Evolutionary conservation across 2,888 invertebrate species (phyloP), one percentile per base, ranked within the genome.

Genomic region (Odontocolon sp.): DNA sequence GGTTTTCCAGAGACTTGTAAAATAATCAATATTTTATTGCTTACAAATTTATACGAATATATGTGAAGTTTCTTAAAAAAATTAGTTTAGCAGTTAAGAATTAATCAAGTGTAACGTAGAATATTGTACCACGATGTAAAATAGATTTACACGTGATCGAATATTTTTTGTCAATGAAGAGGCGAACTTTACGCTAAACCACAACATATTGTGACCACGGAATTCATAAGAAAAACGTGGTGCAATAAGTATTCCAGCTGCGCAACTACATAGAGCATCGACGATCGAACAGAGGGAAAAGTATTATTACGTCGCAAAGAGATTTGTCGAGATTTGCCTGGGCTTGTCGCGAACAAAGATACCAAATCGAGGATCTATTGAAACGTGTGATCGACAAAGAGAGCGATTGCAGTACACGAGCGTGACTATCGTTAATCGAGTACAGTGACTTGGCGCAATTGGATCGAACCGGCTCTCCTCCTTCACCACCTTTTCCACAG

Each of bases 351-450:
- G 63, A 31, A 9, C 31, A n/a, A 54, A 52, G 38, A 57, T 42
- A 61, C 40, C 40, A 28, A 73, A 59, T 61, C 38, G 64, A 23
- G 59, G 38, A 42, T 67, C 66, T 16, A 6, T 6, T 50, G 16
- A 31, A 67, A 52, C 67, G 59, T 23, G 45, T 63, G 21, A 21
- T 54, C 50, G 52, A 40, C 16, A 52, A 52, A 40, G 64, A 38
- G 52, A 66, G 38, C 50, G 36, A 52, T 50, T 26, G 64, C 40
- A 8, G 16, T 28, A 16, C 21, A 68, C 18, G 63, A 57, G 56
- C 66, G 21, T 23, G 42, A 67, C 45, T 54, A 67, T 72, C 75
- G 77, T 80, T 78, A 80, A 81, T 81, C 82, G 77, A 71, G 47
- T n/a, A n/a, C 78, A 67, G 70, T 52, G 75, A 79, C 66, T 72